Percentiles rank a stretch among this genome's conserved stretches.
These are phyloP conservation scores for Drosophila nasuta DNA, from an alignment of 1,140 invertebrate species.

Conservation along the genomic window DNA sequence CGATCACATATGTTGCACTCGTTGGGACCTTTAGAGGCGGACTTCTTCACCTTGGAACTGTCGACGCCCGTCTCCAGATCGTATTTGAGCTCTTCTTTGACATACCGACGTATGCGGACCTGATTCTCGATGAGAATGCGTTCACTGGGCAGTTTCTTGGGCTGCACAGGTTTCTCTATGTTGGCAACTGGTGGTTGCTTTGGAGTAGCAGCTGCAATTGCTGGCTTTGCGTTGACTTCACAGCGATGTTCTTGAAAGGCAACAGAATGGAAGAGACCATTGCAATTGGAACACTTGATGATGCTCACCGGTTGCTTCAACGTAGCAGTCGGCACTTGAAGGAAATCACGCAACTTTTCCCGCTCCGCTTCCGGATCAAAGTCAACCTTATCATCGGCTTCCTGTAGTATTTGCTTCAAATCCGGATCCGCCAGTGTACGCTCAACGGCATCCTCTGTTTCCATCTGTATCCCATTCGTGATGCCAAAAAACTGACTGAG, in stretches of 20 bases:
- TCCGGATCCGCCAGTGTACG: conserved; percentile 64
- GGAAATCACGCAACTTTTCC: conserved; percentile 66
- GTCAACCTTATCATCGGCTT: conserved; percentile 50
- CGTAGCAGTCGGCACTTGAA: not conserved
- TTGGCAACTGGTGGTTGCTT: not conserved
- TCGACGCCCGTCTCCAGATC: conserved; percentile 54
- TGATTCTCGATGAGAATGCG: conserved; percentile 72
- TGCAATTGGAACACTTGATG: conserved; percentile 67
- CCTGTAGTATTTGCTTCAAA: conserved; percentile 61
- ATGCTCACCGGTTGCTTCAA: not conserved
- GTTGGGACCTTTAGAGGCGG: conserved; percentile 50
- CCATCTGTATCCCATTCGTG: conserved; percentile 27
- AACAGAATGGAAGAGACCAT: conserved; percentile 41
- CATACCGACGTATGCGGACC: conserved; percentile 67
- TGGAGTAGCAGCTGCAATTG: not conserved
- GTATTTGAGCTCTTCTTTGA: conserved; percentile 79
- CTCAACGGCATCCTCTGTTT: conserved; percentile 56
- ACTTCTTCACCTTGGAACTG: conserved; percentile 44
- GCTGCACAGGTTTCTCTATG: not conserved
- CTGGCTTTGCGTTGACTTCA: conserved; percentile 34
- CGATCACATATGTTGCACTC: conserved; percentile 82
- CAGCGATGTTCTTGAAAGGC: conserved; percentile 63
- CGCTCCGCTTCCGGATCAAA: conserved; percentile 71
- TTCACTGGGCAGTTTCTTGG: conserved; percentile 38
- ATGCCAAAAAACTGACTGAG: conserved; percentile 48